phyloP scores from a whole-genome alignment of 2,888 invertebrate species.

The Autographa gamma region DNA sequence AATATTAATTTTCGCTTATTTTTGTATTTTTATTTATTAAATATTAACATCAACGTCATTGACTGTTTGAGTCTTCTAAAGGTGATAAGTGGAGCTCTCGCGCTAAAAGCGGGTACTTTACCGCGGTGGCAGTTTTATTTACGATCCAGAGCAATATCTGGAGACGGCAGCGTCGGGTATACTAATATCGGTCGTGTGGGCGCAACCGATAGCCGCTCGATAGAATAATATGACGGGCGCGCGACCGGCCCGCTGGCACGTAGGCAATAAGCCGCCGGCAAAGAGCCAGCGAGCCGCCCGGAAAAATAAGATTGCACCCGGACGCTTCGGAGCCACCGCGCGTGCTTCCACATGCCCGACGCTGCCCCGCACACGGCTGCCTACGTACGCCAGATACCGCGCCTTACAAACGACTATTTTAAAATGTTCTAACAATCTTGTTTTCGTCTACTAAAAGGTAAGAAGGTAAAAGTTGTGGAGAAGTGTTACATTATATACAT shows the following conservation, averaged over 20 bases:
- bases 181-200: conserved; percentile 86
- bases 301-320: conserved; percentile 87
- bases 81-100: conserved; percentile 74
- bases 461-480: too few relatives aligned
- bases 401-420: conserved; percentile 46
- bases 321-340: conserved; percentile 69
- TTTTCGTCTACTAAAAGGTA: neutral
- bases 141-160: conserved; percentile 84
- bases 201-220: conserved; percentile 84
- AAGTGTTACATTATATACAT: too few relatives aligned
- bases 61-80: conserved; percentile 62
- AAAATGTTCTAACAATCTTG: conserved; percentile 39
- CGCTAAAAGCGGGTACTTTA: conserved; percentile 63
- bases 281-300: conserved; percentile 79
- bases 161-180: conserved; percentile 81
- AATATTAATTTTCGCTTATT: too few relatives aligned
- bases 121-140: conserved; percentile 82
- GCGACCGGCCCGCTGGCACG: conserved; percentile 83
- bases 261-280: conserved; percentile 88
- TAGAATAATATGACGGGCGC: conserved; percentile 87
- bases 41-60: neutral
- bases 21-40: neutral
- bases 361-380: conserved; percentile 39
- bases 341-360: conserved; percentile 72
- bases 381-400: conserved; percentile 46